Evolutionary conservation across 2,113 vertebrate species (phyloP), one percentile per base, ranked within the genome.

Genomic region (Seriola aureovittata): DNA sequence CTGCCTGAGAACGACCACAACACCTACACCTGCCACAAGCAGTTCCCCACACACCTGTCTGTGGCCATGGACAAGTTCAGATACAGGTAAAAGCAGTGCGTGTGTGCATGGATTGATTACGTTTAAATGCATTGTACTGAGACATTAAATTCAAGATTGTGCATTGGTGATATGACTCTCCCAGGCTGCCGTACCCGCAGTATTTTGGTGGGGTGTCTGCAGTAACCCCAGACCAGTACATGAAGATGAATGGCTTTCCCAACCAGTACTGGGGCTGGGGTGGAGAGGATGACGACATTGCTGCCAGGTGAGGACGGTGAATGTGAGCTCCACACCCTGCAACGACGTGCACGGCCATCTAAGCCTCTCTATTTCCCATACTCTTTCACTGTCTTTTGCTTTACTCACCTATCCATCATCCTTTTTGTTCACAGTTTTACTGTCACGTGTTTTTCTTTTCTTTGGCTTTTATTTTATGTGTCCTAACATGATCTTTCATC

Each of bases 241-340:
- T 99, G 94, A 98, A 97, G 93, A 99, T 99, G 94, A 99, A 99
- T 0, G 97, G 97, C 85, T 99, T 99, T 79, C 97, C 97, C 42
- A 99, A 99, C 9, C 96, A 97, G 77, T 99, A 98, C 81, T 99
- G 97, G 97, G 97, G 97, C 52, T 98, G 97, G 97, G 97, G 97
- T 0, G 97, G 97, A 0, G 97, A 99, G 84, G 97, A 99, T 21
- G 97, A 99, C 0, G 97, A 99, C 91, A 98, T 99, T 0, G 97
- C 97, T 62, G 94, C 96, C 85, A 96, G 97, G 97, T 98, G 86
- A 96, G 93, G n/a, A 64, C 34, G n/a, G 23, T 46, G 44, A 76
- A 75, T 44, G 63, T 25, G 38, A 59, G 64, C 42, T 48, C 50
- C 50, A 70, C 71, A 46, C 36, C 14, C 59, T 62, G 64, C 75